phyloP scores from a whole-genome alignment of 2,797 vertebrate species.

The Dermochelys coriacea region DNA sequence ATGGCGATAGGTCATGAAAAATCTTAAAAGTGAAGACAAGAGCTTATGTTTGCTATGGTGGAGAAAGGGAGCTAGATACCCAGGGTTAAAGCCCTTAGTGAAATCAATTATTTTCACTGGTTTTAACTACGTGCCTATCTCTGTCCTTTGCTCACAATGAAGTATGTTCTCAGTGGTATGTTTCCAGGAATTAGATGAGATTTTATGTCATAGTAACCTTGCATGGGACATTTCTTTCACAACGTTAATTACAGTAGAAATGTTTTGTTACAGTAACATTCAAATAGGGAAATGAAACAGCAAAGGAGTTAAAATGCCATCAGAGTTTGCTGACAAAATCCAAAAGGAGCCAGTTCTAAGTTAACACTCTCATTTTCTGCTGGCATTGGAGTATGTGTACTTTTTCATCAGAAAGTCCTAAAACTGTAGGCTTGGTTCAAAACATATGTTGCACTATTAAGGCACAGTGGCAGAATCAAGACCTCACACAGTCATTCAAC shows the following conservation, averaged over 20 bases:
- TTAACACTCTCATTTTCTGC: neutral
- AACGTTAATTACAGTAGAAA: neutral
- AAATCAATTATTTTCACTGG: neutral
- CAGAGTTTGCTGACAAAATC: neutral
- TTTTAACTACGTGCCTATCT: neutral
- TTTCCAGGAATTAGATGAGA: neutral
- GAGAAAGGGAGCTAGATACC: neutral
- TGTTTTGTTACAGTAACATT: neutral
- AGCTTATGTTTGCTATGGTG: neutral
- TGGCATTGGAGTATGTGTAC: neutral
- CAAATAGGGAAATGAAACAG: neutral
- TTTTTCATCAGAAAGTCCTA: neutral
- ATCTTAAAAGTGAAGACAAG: neutral
- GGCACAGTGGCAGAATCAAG: conserved; percentile 13
- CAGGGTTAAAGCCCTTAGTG: neutral
- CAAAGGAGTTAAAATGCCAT: neutral
- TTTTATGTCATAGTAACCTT: neutral
- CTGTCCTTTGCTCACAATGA: neutral
- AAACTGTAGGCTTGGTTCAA: conserved; percentile 9
- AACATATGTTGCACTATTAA: neutral
- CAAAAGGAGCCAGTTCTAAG: conserved; percentile 16
- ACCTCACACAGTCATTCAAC: conserved; percentile 10
- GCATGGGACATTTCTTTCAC: conserved; percentile 10
- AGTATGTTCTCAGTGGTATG: neutral
- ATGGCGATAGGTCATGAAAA: neutral